Evolutionary conservation across 2,888 invertebrate genomes (phyloP).

Genomic region (Gasteruption jaculator): DNA sequence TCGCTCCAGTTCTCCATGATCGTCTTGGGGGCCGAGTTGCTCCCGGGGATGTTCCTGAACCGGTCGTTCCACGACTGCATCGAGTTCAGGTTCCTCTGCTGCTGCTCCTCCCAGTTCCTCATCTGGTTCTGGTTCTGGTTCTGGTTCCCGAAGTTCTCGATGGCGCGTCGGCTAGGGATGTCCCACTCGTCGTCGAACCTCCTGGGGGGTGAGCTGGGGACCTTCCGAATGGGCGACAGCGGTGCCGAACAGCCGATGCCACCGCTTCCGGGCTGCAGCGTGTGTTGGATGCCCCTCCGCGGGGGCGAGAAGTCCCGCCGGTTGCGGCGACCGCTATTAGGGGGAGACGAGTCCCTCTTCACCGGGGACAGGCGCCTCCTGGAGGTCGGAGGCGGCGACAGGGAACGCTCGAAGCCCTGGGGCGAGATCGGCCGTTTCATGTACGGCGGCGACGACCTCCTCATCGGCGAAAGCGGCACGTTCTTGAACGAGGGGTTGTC

Average conservation of each 20-base stretch:
- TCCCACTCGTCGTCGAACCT: conserved; percentile 44
- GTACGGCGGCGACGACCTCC: conserved; percentile 9
- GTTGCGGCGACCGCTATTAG: conserved; percentile 17
- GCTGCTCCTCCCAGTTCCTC: conserved; percentile 10
- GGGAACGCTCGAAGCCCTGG: conserved; percentile 19
- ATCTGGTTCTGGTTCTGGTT: too few relatives aligned
- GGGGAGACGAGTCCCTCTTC: conserved; percentile 23
- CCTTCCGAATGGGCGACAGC: conserved; percentile 21
- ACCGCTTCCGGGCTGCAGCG: conserved; percentile 10
- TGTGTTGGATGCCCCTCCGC: conserved; percentile 17
- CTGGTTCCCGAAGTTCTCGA: conserved; percentile 33
- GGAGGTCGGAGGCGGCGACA: conserved; percentile 15
- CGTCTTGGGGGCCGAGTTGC: too few relatives aligned
- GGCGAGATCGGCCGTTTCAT: conserved; percentile 23
- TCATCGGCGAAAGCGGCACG: conserved; percentile 23
- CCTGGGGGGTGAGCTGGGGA: conserved; percentile 25
- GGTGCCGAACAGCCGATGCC: too few relatives aligned
- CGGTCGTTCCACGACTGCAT: too few relatives aligned
- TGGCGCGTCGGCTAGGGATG: conserved; percentile 40
- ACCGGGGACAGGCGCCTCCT: conserved; percentile 18
- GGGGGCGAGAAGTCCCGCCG: conserved; percentile 15
- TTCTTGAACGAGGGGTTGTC: conserved; percentile 8
- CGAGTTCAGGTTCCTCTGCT: conserved; percentile 3
- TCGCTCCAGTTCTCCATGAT: too few relatives aligned
- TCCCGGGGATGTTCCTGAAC: too few relatives aligned